phyloP scores from a whole-genome alignment of 1,140 invertebrate genomes.

The Micrasema minimum region DNA sequence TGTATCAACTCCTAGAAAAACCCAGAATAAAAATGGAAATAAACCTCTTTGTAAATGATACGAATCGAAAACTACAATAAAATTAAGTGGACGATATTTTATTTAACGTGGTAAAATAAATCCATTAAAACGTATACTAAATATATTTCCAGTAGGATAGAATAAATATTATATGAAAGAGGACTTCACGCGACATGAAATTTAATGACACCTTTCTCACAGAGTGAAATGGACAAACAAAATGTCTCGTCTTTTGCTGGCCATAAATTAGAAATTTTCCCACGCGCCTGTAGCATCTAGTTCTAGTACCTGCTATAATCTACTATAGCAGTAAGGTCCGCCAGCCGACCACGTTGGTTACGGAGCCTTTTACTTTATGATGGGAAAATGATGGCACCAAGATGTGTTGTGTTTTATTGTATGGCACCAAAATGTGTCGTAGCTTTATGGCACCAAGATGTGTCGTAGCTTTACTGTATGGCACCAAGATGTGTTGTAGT shows the following conservation, averaged over 20 bases:
- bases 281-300: not conserved
- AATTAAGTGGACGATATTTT: no score
- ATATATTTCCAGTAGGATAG: no score
- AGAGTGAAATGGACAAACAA: not conserved
- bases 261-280: conserved; percentile 12
- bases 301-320: no score
- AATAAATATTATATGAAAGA: not conserved
- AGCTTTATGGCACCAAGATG: not conserved
- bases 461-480: not conserved
- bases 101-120: no score
- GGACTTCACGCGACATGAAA: not conserved
- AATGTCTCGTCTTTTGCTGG: not conserved
- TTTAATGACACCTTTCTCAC: conserved; percentile 11
- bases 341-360: not conserved
- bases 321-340: no score
- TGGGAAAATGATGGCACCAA: not conserved
- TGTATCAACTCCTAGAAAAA: no score
- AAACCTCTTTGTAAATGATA: no score
- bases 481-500: no score
- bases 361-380: not conserved
- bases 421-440: not conserved
- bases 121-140: no score
- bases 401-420: not conserved
- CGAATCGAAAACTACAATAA: no score
- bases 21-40: no score